Base-by-base conservation (phyloP, 1,140 invertebrate species). In the Onthophagus taurus region DNA sequence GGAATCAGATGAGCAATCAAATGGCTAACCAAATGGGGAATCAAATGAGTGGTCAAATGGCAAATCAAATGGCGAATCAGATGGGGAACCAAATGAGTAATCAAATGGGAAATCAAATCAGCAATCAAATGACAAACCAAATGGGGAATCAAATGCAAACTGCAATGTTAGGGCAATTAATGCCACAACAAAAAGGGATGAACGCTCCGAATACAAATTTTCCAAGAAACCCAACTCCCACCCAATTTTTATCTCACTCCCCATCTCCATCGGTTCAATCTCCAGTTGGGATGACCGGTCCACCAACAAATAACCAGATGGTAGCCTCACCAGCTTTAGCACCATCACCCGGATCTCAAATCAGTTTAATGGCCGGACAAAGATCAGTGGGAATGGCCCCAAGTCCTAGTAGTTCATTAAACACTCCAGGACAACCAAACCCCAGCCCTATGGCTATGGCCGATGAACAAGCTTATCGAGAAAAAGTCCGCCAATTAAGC, bases 401-500 rank as follows among this genome's bases (percentile, higher is more conserved):
- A n/a, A 87, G 85, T 41, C 86, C 86, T 2, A 83, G 81, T 42
- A 77, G 78, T 29, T 83, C 83, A 0, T 67, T 89, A 5, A 88
- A 91, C 62, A 90, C 83, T 19, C 86, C 84, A 0, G 78, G 80
- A 19, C 80, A 82, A 16, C 76, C 78, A 2, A 78, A 74, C 1
- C 78, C 81, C 11, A 83, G 81, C 66, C 82, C 81, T 0, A 72
- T 81, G 36, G 72, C 0, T 26, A 58, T 64, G 55, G 65, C 77
- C 61, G 90, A 95, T 54, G 90, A 95, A 55, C 85, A 87, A 37
- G 80, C 83, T 1, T 96, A 95, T 57, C 67, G 89, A 43, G 91
- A 95, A 53, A 96, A 95, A 69, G 81, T 95, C 26, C 76, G 86
- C 20, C 87, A 94, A 58, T 69, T 96, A 3, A 88, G 83, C 53